These are phyloP conservation scores for Teinopalpus imperialis DNA, from an alignment of 2,888 invertebrate genomes.

Conservation along the genomic window DNA sequence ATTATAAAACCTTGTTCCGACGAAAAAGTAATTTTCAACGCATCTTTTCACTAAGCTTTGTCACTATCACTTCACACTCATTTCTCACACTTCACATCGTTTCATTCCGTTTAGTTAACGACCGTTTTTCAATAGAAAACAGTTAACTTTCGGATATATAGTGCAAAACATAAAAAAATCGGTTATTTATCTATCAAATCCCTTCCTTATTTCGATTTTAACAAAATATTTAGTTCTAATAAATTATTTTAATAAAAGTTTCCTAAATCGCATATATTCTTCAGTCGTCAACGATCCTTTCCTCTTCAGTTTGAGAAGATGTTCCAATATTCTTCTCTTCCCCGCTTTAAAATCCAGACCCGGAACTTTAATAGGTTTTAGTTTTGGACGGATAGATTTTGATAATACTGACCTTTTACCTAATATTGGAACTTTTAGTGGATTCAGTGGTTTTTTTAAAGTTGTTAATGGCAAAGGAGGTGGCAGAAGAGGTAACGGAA, in stretches of 20 bases:
- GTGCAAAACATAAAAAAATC: too few species aligned
- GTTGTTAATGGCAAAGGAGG: constrained; percentile 9
- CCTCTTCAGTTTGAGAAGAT: constrained; percentile 17
- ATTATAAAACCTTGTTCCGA: too few species aligned
- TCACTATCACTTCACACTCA: too few species aligned
- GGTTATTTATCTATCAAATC: too few species aligned
- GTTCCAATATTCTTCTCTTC: constrained; percentile 16
- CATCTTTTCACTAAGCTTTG: too few species aligned
- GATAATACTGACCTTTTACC: constrained; percentile 14
- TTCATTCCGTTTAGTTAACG: too few species aligned
- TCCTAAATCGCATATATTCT: constrained; percentile 21
- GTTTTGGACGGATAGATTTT: constrained; percentile 1
- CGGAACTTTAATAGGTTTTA: constrained; percentile 14
- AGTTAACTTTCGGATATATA: too few species aligned
- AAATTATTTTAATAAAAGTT: constrained; percentile 17
- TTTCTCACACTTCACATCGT: too few species aligned
- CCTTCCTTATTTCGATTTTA: too few species aligned
- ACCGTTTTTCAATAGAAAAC: too few species aligned
- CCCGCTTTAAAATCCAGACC: constrained; percentile 17
- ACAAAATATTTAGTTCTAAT: too few species aligned
- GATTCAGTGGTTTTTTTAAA: constrained; percentile 15
- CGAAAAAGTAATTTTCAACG: too few species aligned
- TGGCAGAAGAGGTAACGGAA: constrained; percentile 15
- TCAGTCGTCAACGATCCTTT: constrained; percentile 18
- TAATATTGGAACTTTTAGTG: constrained; percentile 20